These are phyloP conservation scores for Polymixis lichenea DNA, from an alignment of 2,888 invertebrate genomes.

Conservation along the genomic window DNA sequence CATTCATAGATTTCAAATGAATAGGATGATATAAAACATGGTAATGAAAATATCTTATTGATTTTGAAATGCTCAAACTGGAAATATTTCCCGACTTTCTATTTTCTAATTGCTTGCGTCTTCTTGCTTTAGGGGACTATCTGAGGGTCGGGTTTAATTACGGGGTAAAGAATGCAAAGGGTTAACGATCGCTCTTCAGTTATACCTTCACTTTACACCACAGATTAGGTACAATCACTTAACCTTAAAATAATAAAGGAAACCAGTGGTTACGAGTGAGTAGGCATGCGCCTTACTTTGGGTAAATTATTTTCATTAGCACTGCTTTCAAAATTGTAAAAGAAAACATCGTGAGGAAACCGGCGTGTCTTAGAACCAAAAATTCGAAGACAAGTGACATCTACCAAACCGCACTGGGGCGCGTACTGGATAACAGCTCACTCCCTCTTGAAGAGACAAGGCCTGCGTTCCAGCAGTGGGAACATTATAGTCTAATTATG, in stretches of 20 bases:
- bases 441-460: no score
- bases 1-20: conserved; percentile 57
- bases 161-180: conserved; percentile 37
- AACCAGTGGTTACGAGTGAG: no score
- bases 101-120: conserved; percentile 16
- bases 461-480: no score
- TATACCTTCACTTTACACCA: conserved; percentile 10
- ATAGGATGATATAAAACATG: conserved; percentile 15
- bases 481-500: no score
- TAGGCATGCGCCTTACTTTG: no score
- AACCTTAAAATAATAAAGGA: background rate
- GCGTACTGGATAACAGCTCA: no score
- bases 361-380: no score
- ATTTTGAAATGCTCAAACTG: conserved; percentile 20
- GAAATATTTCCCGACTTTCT: conserved; percentile 6
- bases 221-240: conserved; percentile 5
- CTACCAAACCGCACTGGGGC: no score
- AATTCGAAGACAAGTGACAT: no score
- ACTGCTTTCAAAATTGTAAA: no score
- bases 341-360: no score
- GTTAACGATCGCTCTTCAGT: conserved; percentile 7
- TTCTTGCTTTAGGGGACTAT: conserved; percentile 7
- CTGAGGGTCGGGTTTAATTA: conserved; percentile 32
- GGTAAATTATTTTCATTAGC: no score
- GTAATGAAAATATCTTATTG: conserved; percentile 10